These are phyloP conservation scores for Vireo altiloquus DNA, from an alignment of 2,113 vertebrate species.

Conservation along the genomic window DNA sequence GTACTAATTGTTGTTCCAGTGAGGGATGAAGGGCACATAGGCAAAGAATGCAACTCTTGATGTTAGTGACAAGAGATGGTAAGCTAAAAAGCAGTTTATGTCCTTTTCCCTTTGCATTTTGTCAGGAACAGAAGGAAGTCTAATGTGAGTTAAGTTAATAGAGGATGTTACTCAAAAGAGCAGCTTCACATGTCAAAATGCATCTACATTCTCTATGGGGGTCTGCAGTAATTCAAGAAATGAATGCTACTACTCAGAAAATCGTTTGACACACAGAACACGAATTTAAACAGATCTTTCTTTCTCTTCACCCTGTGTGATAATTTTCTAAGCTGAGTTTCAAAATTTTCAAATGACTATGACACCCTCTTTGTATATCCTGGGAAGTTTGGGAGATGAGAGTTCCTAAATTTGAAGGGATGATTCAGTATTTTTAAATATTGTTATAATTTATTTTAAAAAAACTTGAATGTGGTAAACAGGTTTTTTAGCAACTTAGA, in stretches of 20 bases:
- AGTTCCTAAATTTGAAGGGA: not conserved
- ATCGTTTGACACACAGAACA: not conserved
- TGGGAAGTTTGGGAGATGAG: not conserved
- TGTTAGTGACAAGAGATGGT: not conserved
- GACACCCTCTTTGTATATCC: not conserved
- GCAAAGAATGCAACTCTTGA: not conserved
- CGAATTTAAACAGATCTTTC: not conserved
- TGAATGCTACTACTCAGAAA: not conserved
- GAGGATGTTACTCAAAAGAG: not conserved
- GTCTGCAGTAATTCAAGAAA: not conserved
- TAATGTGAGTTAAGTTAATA: not conserved
- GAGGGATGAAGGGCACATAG: not conserved
- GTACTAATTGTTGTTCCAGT: not conserved
- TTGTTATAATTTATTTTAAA: not conserved
- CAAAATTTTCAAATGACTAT: not conserved
- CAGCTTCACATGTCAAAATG: not conserved
- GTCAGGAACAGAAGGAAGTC: not conserved
- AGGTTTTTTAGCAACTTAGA: not conserved
- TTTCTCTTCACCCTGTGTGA: not conserved
- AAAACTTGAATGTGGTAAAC: not conserved
- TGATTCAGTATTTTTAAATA: not conserved
- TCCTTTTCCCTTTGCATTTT: not conserved
- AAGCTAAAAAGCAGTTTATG: not conserved
- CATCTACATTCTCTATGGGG: not conserved
- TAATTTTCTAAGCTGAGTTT: not conserved